Evolutionary conservation across 2,888 invertebrate species (phyloP).

Genomic region (Timema cristinae): DNA sequence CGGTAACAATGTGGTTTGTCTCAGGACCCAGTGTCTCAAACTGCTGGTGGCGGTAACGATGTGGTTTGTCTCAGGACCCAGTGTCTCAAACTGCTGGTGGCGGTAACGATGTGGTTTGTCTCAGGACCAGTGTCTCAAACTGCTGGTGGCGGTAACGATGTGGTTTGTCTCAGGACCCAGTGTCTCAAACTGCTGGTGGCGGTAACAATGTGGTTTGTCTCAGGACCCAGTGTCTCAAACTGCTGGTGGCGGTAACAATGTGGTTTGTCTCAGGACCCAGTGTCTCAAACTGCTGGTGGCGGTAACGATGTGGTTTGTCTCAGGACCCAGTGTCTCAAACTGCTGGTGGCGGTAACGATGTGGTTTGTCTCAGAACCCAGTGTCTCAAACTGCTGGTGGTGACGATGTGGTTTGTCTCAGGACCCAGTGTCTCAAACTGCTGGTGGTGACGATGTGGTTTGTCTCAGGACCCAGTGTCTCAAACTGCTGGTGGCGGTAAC

Average conservation of each 20-base stretch:
- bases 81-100: slow-evolving; percentile 81
- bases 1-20: slow-evolving; percentile 79
- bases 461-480: slow-evolving; percentile 73
- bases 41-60: slow-evolving; percentile 84
- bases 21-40: slow-evolving; percentile 78
- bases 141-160: slow-evolving; percentile 85
- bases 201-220: slow-evolving; percentile 74
- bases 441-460: too few species aligned
- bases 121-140: slow-evolving; percentile 76
- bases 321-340: slow-evolving; percentile 79
- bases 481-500: slow-evolving; percentile 84
- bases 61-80: slow-evolving; percentile 71
- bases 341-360: slow-evolving; percentile 85
- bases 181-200: slow-evolving; percentile 84
- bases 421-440: slow-evolving; percentile 77
- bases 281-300: slow-evolving; percentile 84
- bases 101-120: slow-evolving; percentile 79
- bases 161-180: slow-evolving; percentile 69
- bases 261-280: slow-evolving; percentile 69
- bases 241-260: slow-evolving; percentile 85
- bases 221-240: slow-evolving; percentile 79
- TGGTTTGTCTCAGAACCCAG: slow-evolving; percentile 69
- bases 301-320: slow-evolving; percentile 74
- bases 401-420: too few species aligned
- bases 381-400: slow-evolving; percentile 84